Conservation (phyloP, 2,113 vertebrate species). For the Typhlomys cinereus region DNA sequence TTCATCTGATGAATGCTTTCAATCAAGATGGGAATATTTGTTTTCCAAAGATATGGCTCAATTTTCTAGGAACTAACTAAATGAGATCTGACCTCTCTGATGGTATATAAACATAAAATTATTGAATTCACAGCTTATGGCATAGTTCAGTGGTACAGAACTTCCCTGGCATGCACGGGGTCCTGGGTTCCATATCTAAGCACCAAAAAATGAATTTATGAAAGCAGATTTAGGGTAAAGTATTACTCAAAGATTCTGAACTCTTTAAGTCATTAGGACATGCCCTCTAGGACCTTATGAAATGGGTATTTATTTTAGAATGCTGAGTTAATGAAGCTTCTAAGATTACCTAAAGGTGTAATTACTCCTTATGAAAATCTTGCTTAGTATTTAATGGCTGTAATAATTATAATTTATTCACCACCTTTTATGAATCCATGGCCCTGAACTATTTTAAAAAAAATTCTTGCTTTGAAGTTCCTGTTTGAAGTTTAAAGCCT, state of each 20-base stretch:
- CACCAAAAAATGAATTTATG: background rate
- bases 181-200: background rate
- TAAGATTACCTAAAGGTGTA: conserved; percentile 32
- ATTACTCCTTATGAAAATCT: conserved; percentile 30
- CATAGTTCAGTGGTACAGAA: background rate
- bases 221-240: background rate
- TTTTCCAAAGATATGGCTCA: conserved; percentile 16
- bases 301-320: conserved; percentile 46
- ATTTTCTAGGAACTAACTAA: background rate
- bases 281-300: background rate
- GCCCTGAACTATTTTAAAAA: background rate
- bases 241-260: background rate
- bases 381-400: background rate
- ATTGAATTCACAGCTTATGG: background rate
- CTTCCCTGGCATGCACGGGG: background rate
- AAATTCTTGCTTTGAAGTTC: conserved; percentile 1
- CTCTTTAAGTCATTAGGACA: background rate
- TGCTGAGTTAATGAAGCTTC: conserved; percentile 32
- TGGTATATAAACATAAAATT: background rate
- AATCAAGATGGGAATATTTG: background rate
- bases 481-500: conserved; percentile 18
- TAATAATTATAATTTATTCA: conserved; percentile 21
- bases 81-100: background rate
- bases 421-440: background rate
- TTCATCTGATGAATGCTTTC: background rate